Evolutionary conservation across 1,140 invertebrate genomes (phyloP).

Genomic region (Oryctes rhinoceros): DNA sequence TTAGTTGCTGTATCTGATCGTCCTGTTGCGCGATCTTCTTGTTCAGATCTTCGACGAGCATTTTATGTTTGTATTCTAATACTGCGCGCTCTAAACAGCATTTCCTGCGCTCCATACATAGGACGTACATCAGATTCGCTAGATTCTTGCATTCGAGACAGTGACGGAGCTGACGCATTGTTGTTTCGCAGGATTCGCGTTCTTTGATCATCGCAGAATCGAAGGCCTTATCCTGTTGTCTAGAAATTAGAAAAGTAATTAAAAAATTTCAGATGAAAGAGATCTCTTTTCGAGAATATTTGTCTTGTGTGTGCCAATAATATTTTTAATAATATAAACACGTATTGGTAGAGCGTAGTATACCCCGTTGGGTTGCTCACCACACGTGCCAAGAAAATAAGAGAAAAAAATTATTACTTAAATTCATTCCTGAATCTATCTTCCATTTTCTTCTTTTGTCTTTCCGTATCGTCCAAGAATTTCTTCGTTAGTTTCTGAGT

Average conservation of each 20-base stretch:
- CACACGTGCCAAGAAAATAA: background rate
- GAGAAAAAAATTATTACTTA: slow-evolving; percentile 50
- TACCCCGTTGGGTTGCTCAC: too few species aligned
- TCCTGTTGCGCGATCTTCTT: slow-evolving; percentile 47
- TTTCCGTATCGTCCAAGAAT: slow-evolving; percentile 57
- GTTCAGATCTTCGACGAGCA: slow-evolving; percentile 49
- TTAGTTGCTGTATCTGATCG: slow-evolving; percentile 48
- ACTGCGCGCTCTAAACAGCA: slow-evolving; percentile 55
- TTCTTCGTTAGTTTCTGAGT: slow-evolving; percentile 56
- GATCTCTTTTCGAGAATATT: too few species aligned
- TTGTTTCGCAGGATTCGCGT: slow-evolving; percentile 50
- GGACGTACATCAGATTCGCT: slow-evolving; percentile 59
- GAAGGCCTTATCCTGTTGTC: background rate
- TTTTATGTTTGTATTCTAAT: slow-evolving; percentile 54
- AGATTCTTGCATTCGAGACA: slow-evolving; percentile 61
- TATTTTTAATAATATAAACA: too few species aligned
- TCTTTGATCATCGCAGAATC: slow-evolving; percentile 47
- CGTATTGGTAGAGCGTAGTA: too few species aligned
- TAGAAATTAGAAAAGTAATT: background rate
- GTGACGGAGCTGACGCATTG: slow-evolving; percentile 53
- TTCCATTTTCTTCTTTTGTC: slow-evolving; percentile 50
- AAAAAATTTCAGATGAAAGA: too few species aligned
- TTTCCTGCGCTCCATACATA: slow-evolving; percentile 61
- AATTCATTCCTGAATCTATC: slow-evolving; percentile 59
- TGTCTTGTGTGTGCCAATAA: too few species aligned